Conservation (phyloP, 2,797 vertebrate genomes). For the Dipus sagitta region DNA sequence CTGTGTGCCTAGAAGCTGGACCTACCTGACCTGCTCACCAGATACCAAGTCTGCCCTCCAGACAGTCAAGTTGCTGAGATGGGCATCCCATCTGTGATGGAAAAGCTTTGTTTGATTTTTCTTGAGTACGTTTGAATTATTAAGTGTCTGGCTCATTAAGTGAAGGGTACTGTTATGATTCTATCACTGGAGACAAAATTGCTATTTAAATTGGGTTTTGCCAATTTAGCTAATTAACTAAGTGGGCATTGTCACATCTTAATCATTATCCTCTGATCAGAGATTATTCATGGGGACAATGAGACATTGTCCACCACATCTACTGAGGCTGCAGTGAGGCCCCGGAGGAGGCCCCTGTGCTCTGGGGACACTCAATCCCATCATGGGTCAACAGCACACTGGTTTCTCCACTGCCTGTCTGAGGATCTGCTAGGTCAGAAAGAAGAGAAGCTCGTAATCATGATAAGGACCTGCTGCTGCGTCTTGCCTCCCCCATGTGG, state of each 20-base stretch:
- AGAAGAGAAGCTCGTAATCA: neutral
- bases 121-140: slow-evolving; percentile 82
- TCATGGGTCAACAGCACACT: neutral
- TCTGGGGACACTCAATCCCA: neutral
- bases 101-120: slow-evolving; percentile 72
- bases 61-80: rapidly evolving
- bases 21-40: neutral
- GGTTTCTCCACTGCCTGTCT: neutral
- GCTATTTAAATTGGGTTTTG: slow-evolving; percentile 81
- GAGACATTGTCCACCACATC: neutral
- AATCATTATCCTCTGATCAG: slow-evolving; percentile 70
- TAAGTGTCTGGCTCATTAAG: slow-evolving; percentile 81
- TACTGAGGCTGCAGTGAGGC: rapidly evolving
- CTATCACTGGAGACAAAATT: slow-evolving; percentile 76
- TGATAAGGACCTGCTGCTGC: neutral
- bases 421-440: neutral
- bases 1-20: neutral
- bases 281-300: slow-evolving; percentile 35
- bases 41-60: neutral
- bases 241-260: slow-evolving; percentile 73
- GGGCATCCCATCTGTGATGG: neutral
- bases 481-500: neutral
- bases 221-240: slow-evolving; percentile 80
- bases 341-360: neutral
- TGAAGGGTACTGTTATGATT: slow-evolving; percentile 77